Percentiles rank a stretch among this genome's conserved stretches.
These are phyloP conservation scores for Sipha flava DNA, from an alignment of 1,140 invertebrate genomes.

Conservation along the genomic window DNA sequence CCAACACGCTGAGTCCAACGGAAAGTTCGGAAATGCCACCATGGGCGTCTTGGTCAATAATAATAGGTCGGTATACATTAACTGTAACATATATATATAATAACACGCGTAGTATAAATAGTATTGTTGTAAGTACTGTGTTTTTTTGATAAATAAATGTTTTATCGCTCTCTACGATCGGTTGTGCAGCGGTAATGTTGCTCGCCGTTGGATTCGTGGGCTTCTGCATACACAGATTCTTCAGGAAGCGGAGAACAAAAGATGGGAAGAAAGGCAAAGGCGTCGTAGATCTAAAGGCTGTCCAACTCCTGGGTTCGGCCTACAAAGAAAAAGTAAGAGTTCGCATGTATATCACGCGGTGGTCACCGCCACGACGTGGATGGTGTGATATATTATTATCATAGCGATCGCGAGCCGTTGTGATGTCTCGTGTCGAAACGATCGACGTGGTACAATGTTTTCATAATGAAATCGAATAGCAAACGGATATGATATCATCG, in stretches of 20 bases:
- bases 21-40: slow-evolving; percentile 19
- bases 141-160: too few species aligned
- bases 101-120: too few species aligned
- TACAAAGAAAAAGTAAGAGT: slow-evolving; percentile 90
- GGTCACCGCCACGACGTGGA: too few species aligned
- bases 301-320: slow-evolving; percentile 86
- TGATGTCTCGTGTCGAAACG: too few species aligned
- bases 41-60: slow-evolving; percentile 24
- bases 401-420: too few species aligned
- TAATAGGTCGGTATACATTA: slow-evolving; percentile 17
- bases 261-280: slow-evolving; percentile 95
- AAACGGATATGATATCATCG: too few species aligned
- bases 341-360: not conserved
- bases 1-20: not conserved
- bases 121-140: too few species aligned
- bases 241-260: slow-evolving; percentile 86
- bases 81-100: too few species aligned
- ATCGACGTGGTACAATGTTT: too few species aligned
- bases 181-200: slow-evolving; percentile 9
- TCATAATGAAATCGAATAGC: too few species aligned
- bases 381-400: too few species aligned
- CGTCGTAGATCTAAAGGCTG: slow-evolving; percentile 88
- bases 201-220: slow-evolving; percentile 13
- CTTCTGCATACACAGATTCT: slow-evolving; percentile 86
- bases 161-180: too few species aligned